Conservation (phyloP, 1,140 invertebrate genomes). For the Calliphora vicina region DNA sequence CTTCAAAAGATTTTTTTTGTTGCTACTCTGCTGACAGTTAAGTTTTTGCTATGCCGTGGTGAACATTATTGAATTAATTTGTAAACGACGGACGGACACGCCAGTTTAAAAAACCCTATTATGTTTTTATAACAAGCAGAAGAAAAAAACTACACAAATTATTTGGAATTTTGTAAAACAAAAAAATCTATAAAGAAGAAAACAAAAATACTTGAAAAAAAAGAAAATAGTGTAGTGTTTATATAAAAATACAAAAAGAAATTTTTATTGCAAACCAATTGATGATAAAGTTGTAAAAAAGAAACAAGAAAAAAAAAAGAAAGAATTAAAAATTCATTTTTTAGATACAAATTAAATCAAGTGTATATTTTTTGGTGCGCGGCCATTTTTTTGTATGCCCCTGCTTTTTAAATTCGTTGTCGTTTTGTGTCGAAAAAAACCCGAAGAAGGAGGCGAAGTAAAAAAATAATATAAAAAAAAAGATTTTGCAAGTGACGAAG, state of each 20-base stretch:
- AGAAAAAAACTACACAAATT: neutral
- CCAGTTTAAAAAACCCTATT: constrained; percentile 12
- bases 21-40: constrained; percentile 36
- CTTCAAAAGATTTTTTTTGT: constrained; percentile 39
- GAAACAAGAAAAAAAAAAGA: neutral
- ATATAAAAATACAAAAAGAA: neutral
- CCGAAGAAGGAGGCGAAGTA: constrained; percentile 28
- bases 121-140: constrained; percentile 2
- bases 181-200: neutral
- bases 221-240: neutral
- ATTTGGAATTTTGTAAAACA: neutral
- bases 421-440: constrained; percentile 14
- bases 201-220: neutral
- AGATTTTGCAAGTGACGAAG: constrained; percentile 32
- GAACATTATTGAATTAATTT: constrained; percentile 37
- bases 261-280: neutral
- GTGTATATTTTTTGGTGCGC: constrained; percentile 37
- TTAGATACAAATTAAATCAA: constrained; percentile 32
- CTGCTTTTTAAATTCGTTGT: neutral
- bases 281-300: neutral
- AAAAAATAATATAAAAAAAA: constrained; percentile 12
- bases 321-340: constrained; percentile 22
- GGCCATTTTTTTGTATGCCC: constrained; percentile 35
- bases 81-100: constrained; percentile 31
- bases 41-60: constrained; percentile 41